Conservation (phyloP, 2,113 vertebrate genomes). For the Melospiza melodia region DNA sequence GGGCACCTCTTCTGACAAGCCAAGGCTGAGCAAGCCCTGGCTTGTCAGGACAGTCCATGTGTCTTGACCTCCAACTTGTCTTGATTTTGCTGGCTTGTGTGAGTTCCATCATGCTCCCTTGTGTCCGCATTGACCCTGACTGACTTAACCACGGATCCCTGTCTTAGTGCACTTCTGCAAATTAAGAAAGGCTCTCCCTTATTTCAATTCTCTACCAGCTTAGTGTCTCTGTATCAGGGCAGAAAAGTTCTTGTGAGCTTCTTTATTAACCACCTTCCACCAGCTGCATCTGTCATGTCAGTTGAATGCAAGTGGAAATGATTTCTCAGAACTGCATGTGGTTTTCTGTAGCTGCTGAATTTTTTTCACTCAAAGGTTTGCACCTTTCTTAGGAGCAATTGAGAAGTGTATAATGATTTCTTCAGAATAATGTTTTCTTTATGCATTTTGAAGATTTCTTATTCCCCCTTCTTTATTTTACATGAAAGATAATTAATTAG, state of each 20-base stretch:
- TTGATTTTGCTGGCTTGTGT: background rate
- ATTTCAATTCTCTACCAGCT: background rate
- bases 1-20: background rate
- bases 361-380: background rate
- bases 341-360: background rate
- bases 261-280: background rate
- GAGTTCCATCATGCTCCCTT: background rate
- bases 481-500: background rate
- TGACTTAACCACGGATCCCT: background rate
- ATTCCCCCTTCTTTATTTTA: background rate
- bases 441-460: background rate
- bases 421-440: background rate
- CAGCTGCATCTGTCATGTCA: background rate
- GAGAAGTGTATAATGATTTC: background rate
- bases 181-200: background rate
- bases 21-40: background rate
- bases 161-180: rapidly evolving
- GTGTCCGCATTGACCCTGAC: background rate
- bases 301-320: background rate
- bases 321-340: background rate
- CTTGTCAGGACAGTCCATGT: background rate
- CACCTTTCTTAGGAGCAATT: background rate
- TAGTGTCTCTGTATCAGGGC: background rate
- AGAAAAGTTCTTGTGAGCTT: background rate
- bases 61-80: background rate